These are phyloP conservation scores for Hoplodrina ambigua DNA, from an alignment of 2,888 invertebrate genomes.

Conservation along the genomic window DNA sequence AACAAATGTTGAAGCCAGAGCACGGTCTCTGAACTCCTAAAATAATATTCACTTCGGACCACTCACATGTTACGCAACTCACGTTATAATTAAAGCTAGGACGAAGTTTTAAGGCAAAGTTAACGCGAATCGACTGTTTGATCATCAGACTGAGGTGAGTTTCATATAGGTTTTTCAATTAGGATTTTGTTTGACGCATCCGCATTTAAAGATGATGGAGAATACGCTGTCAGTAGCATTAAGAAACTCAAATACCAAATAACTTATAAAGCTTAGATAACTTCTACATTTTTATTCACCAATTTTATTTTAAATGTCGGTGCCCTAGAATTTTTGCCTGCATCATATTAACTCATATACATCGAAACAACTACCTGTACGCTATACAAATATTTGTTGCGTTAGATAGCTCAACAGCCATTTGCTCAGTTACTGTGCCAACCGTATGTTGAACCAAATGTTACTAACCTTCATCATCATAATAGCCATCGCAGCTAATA, in stretches of 20 bases:
- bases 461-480: background rate
- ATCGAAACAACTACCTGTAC: too few relatives aligned
- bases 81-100: conserved; percentile 87
- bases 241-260: background rate
- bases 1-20: conserved; percentile 64
- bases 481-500: background rate
- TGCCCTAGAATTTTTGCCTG: too few relatives aligned
- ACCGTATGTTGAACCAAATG: background rate
- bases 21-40: conserved; percentile 88
- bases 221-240: background rate
- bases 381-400: too few relatives aligned
- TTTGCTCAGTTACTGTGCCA: too few relatives aligned
- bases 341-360: too few relatives aligned
- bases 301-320: too few relatives aligned
- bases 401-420: too few relatives aligned
- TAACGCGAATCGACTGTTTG: conserved; percentile 71
- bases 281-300: too few relatives aligned
- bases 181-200: conserved; percentile 28
- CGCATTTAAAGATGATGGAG: conserved; percentile 1
- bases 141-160: conserved; percentile 55
- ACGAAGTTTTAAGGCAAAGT: conserved; percentile 80
- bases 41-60: conserved; percentile 89
- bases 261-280: background rate
- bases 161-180: conserved; percentile 27
- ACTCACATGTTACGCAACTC: conserved; percentile 87